phyloP scores from a whole-genome alignment of 2,888 invertebrate genomes.

The Stenchaetothrips biformis region DNA sequence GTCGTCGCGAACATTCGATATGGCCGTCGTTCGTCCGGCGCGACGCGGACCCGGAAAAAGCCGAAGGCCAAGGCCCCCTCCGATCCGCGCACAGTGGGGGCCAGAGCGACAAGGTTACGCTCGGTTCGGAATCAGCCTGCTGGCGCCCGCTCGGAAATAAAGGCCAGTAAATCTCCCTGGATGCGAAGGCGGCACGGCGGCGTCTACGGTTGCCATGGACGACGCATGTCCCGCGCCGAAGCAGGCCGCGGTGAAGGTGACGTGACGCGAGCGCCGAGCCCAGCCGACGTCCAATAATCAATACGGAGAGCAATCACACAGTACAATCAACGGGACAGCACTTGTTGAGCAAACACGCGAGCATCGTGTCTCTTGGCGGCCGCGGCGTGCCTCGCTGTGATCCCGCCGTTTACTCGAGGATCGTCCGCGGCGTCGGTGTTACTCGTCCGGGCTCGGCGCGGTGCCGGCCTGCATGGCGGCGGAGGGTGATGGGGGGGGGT shows the following conservation, averaged over 20 bases:
- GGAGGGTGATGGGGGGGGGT: too few species aligned
- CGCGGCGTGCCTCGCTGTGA: background rate
- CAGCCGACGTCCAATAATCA: background rate
- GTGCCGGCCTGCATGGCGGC: too few species aligned
- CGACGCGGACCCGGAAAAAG: too few species aligned
- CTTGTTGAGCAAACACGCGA: background rate
- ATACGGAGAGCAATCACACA: background rate
- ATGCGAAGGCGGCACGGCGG: background rate
- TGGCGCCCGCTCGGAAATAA: background rate
- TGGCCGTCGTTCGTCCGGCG: too few species aligned
- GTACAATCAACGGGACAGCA: background rate
- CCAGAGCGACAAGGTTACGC: too few species aligned
- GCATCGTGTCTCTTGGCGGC: background rate
- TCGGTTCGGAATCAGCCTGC: too few species aligned
- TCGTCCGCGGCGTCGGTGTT: too few species aligned
- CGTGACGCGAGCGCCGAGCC: background rate
- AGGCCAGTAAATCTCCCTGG: background rate
- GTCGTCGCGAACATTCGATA: too few species aligned
- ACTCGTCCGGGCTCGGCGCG: background rate
- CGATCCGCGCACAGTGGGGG: too few species aligned
- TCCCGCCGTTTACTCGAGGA: too few species aligned
- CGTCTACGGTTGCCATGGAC: background rate
- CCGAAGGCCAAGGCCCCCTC: too few species aligned
- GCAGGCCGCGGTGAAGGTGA: background rate
- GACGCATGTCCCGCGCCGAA: background rate